A percentile compares a stretch with the other conserved stretches of the same genome.
Conservation (phyloP, 64 coral and sea anemone genomes). For the Montipora capricornis region DNA sequence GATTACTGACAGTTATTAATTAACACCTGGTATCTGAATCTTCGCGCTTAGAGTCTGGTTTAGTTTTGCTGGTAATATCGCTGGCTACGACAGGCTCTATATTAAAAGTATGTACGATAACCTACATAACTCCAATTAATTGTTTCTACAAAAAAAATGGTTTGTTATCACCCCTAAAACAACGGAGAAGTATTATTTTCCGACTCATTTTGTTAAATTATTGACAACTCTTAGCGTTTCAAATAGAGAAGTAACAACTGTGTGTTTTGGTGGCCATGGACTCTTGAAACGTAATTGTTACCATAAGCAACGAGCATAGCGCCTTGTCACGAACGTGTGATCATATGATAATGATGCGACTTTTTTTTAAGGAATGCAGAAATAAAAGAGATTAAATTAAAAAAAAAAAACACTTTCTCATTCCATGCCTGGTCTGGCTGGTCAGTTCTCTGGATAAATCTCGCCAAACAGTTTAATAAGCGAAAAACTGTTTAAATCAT, state of each 20-base stretch:
- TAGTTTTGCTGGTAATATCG: not conserved
- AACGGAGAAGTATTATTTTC: not conserved
- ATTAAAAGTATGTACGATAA: not conserved
- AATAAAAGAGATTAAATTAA: no score
- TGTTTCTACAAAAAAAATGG: not conserved
- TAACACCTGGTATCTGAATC: not conserved
- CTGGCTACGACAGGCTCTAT: not conserved
- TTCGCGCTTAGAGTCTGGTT: not conserved
- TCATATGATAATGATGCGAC: not conserved
- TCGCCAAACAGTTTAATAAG: no score
- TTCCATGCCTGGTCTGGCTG: no score
- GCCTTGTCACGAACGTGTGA: not conserved
- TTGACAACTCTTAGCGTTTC: conserved; percentile 24
- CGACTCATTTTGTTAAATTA: conserved; percentile 16
- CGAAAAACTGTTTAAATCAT: no score
- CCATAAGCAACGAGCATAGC: conserved; percentile 7
- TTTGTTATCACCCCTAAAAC: not conserved
- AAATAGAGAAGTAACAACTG: not conserved
- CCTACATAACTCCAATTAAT: not conserved
- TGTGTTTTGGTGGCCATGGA: not conserved
- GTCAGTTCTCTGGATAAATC: no score
- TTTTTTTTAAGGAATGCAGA: no score
- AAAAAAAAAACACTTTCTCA: no score
- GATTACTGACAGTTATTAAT: not conserved
- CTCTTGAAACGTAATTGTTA: conserved; percentile 1